Percentiles rank a stretch among this genome's conserved stretches.
phyloP scores from a whole-genome alignment of 1,140 invertebrate species.

The Augochlora pura region DNA sequence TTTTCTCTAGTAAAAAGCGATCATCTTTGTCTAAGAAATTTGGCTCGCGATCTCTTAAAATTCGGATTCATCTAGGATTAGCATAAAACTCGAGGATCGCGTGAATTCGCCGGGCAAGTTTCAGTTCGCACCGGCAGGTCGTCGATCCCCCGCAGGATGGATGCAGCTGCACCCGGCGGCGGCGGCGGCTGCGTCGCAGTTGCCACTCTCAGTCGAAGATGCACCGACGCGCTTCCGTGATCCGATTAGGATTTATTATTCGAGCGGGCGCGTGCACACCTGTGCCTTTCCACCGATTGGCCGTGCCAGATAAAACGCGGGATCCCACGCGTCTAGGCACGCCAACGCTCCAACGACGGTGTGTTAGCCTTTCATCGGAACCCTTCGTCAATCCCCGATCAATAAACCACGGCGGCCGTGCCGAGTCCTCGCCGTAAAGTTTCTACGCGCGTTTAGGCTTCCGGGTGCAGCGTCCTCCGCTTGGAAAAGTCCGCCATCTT shows the following conservation, averaged over 20 bases:
- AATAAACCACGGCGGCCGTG: too few species aligned
- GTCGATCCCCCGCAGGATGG: slow-evolving; percentile 20
- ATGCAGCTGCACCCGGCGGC: slow-evolving; percentile 24
- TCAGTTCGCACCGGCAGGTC: background rate
- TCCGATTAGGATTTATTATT: slow-evolving; percentile 53
- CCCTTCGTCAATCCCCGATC: background rate
- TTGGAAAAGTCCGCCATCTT: too few species aligned
- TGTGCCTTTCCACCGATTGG: slow-evolving; percentile 42
- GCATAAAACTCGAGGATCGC: background rate
- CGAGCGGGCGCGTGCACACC: slow-evolving; percentile 39
- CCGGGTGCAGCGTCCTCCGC: too few species aligned
- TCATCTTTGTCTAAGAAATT: background rate
- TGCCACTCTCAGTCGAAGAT: slow-evolving; percentile 31
- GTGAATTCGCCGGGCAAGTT: background rate
- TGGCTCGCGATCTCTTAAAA: background rate
- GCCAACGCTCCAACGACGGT: background rate
- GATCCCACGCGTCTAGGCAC: slow-evolving; percentile 12
- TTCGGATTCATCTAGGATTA: background rate
- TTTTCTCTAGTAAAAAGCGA: too few species aligned
- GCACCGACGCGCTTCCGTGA: slow-evolving; percentile 35
- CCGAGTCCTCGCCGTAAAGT: too few species aligned
- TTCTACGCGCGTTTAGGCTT: too few species aligned
- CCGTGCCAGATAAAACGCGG: slow-evolving; percentile 26
- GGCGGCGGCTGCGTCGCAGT: background rate
- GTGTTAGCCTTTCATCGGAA: background rate